Evolutionary conservation across 2,113 vertebrate genomes (phyloP).

Genomic region (Clarias macrocephalus): DNA sequence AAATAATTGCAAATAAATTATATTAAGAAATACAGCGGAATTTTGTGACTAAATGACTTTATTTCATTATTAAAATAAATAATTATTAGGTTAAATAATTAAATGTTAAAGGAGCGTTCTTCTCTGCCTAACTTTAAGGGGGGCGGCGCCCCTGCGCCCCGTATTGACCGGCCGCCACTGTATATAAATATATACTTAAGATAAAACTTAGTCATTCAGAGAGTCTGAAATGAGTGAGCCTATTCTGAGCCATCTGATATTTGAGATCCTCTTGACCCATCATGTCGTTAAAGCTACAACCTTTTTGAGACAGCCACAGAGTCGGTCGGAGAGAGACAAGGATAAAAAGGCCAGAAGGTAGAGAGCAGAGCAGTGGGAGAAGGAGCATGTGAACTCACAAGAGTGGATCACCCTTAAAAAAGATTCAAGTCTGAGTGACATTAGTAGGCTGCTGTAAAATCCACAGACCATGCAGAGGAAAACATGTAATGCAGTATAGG

Average conservation of each 20-base stretch:
- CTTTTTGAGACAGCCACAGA: neutral
- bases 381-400: slow-evolving; percentile 1
- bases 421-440: neutral
- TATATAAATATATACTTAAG: neutral
- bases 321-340: slow-evolving; percentile 3
- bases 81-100: too few species aligned
- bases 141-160: too few species aligned
- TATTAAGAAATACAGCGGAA: too few species aligned
- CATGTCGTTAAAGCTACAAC: neutral
- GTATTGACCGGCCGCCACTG: too few species aligned
- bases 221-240: neutral
- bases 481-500: slow-evolving; percentile 17
- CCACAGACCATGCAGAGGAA: neutral
- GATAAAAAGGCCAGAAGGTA: neutral
- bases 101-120: too few species aligned
- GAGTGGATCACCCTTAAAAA: neutral
- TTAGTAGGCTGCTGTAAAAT: neutral
- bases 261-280: neutral
- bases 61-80: too few species aligned
- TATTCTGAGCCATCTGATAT: neutral
- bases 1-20: too few species aligned
- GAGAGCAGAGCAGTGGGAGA: neutral
- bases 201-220: slow-evolving; percentile 14
- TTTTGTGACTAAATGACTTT: too few species aligned
- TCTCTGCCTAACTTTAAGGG: too few species aligned